A percentile compares a stretch with the other conserved stretches of the same genome.
These are phyloP conservation scores for Adineta ricciae DNA, from an alignment of 2,888 invertebrate genomes.

Conservation along the genomic window DNA sequence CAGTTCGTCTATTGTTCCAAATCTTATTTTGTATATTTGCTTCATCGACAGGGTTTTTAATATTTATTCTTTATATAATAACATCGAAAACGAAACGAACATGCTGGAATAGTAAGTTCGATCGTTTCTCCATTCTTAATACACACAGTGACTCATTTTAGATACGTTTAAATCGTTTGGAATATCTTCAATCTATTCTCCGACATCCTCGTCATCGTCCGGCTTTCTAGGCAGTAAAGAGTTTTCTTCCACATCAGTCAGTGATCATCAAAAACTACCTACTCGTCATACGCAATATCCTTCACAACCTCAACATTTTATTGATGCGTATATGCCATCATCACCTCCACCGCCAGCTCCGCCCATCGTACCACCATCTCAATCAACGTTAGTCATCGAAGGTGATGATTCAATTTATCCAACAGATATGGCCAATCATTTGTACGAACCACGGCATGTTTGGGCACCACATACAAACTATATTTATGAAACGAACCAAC, in stretches of 20 bases:
- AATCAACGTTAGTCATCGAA: background rate
- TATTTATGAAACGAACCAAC: background rate
- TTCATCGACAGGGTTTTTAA: constrained; percentile 41
- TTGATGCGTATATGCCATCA: constrained; percentile 1
- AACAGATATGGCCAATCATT: background rate
- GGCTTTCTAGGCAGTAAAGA: background rate
- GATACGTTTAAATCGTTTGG: background rate
- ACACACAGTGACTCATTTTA: background rate
- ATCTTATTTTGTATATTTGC: constrained; percentile 46
- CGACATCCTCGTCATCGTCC: background rate
- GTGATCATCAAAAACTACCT: background rate
- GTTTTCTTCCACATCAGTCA: background rate
- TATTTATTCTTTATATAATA: constrained; percentile 40
- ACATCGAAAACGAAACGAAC: background rate
- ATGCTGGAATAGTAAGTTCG: background rate
- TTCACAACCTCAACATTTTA: background rate
- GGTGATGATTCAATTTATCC: background rate
- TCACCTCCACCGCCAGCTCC: background rate
- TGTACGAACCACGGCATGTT: background rate
- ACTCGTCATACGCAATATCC: background rate
- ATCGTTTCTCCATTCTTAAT: background rate
- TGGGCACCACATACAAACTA: background rate
- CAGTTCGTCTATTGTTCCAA: constrained; percentile 41
- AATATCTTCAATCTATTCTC: constrained; percentile 1
- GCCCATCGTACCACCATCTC: background rate